A percentile compares a stretch with the other conserved stretches of the same genome.
phyloP scores from a whole-genome alignment of 1,140 invertebrate genomes.

The Lasaia peninsularis region DNA sequence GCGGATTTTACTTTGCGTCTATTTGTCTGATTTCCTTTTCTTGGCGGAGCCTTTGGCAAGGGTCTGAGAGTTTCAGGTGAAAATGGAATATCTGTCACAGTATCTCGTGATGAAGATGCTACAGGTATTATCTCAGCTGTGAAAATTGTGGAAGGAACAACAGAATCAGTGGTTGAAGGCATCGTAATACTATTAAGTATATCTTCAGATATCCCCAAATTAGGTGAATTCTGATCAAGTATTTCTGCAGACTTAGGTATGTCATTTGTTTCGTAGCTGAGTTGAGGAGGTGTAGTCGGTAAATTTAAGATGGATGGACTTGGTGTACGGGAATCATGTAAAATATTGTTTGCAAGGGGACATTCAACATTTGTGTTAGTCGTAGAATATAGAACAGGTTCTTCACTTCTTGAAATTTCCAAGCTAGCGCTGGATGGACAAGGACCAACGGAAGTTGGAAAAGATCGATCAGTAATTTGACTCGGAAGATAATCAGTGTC shows the following conservation, averaged over 20 bases:
- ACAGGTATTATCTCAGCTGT: constrained; percentile 10
- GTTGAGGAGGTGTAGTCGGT: not conserved
- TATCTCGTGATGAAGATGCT: constrained; percentile 20
- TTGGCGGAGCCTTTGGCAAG: constrained; percentile 30
- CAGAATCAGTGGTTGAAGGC: too few relatives aligned
- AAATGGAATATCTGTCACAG: constrained; percentile 23
- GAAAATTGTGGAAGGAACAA: not conserved
- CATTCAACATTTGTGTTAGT: constrained; percentile 9
- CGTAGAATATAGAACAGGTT: constrained; percentile 11
- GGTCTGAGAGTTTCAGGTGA: constrained; percentile 29
- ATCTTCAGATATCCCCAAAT: constrained; percentile 13
- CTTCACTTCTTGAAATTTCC: constrained; percentile 16
- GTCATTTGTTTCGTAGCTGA: not conserved
- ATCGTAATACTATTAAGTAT: not conserved
- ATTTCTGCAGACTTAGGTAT: constrained; percentile 15
- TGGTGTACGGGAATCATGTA: constrained; percentile 16
- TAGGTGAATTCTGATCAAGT: constrained; percentile 12
- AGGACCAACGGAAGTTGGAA: not conserved
- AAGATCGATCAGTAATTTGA: constrained; percentile 13
- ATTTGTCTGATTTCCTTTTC: constrained; percentile 29
- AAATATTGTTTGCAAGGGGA: constrained; percentile 20
- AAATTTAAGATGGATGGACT: constrained; percentile 7
- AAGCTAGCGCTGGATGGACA: constrained; percentile 18
- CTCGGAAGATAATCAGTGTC: constrained; percentile 12
- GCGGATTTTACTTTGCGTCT: constrained; percentile 32